Evolutionary conservation across 2,888 invertebrate genomes (phyloP).

Genomic region (Lepeophtheirus nordmannii): DNA sequence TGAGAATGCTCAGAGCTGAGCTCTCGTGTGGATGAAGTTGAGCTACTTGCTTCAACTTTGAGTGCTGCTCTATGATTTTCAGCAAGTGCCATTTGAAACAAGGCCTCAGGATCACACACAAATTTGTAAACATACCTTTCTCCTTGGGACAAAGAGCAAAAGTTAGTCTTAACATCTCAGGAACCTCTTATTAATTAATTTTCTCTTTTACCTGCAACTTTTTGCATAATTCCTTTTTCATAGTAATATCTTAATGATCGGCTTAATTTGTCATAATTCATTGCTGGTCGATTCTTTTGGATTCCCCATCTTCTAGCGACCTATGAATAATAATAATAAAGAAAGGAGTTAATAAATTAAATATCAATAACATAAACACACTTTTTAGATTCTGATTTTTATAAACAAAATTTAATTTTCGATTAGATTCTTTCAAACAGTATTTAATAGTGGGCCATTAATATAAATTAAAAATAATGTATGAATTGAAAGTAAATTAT

Average conservation of each 20-base stretch:
- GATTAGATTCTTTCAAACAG: neutral
- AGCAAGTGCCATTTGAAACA: slow-evolving; percentile 40
- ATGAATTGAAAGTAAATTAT: too few species aligned
- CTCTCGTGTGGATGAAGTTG: neutral
- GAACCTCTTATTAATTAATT: neutral
- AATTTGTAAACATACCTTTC: slow-evolving; percentile 93
- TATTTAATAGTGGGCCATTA: too few species aligned
- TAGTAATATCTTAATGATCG: slow-evolving; percentile 88
- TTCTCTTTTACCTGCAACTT: slow-evolving; percentile 55
- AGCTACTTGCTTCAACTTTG: slow-evolving; percentile 5
- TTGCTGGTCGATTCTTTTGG: slow-evolving; percentile 87
- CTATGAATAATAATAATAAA: slow-evolving; percentile 36
- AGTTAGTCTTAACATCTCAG: neutral
- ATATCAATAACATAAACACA: neutral
- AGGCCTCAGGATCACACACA: slow-evolving; percentile 80
- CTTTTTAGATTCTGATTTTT: neutral
- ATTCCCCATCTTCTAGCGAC: slow-evolving; percentile 89
- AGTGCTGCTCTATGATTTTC: slow-evolving; percentile 18
- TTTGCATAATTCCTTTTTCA: slow-evolving; percentile 97
- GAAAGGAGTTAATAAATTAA: neutral
- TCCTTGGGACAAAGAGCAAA: slow-evolving; percentile 39
- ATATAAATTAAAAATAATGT: too few species aligned
- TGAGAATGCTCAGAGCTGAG: too few species aligned
- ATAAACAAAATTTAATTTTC: neutral
- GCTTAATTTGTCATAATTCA: slow-evolving; percentile 93